phyloP scores from a whole-genome alignment of 2,113 vertebrate genomes.

The Hyaena hyaena region DNA sequence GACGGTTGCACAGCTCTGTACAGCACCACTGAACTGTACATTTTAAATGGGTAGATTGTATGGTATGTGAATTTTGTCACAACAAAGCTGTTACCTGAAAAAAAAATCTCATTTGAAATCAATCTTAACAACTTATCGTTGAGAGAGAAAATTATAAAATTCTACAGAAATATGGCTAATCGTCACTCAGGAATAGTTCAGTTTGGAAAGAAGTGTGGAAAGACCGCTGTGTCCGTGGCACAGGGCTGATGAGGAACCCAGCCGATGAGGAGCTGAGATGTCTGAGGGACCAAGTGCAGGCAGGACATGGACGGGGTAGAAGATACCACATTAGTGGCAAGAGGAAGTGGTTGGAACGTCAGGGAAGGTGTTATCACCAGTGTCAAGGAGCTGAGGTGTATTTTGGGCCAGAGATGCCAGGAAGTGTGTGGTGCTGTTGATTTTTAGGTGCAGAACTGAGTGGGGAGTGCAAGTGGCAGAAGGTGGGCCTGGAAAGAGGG shows the following conservation, averaged over 20 bases:
- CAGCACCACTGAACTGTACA: not conserved
- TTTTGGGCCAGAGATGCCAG: not conserved
- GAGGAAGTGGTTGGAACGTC: not conserved
- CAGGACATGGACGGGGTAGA: not conserved
- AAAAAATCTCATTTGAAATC: not conserved
- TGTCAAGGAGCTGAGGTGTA: not conserved
- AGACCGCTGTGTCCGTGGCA: not conserved
- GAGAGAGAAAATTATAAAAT: not conserved
- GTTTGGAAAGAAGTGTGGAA: not conserved
- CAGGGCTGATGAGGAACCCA: not conserved
- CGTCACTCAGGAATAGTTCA: not conserved
- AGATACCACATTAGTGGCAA: not conserved
- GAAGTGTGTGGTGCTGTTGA: not conserved
- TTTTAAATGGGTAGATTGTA: not conserved
- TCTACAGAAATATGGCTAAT: not conserved
- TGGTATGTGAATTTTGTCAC: not conserved
- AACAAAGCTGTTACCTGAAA: not conserved
- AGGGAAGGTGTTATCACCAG: not conserved
- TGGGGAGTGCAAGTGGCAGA: not conserved
- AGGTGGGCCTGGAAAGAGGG: not conserved
- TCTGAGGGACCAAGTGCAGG: not conserved
- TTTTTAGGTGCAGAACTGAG: not conserved
- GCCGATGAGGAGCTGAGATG: not conserved
- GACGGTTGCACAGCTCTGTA: not conserved
- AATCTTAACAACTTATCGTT: not conserved